Evolutionary conservation across 2,888 invertebrate genomes (phyloP), one percentile per base, ranked within the genome.

Genomic region (Chironomus riparius): DNA sequence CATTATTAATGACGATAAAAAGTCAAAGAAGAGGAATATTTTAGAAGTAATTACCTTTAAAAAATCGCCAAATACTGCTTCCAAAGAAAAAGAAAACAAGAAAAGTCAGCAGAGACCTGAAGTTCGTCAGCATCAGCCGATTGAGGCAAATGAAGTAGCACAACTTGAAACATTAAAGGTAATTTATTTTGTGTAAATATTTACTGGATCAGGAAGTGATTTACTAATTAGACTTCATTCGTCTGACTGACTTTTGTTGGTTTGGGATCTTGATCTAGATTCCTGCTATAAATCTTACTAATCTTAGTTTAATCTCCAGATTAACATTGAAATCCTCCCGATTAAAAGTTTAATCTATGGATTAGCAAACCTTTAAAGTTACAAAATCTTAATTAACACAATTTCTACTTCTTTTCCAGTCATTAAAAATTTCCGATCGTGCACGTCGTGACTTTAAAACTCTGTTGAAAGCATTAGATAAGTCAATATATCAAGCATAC

Each of bases 401-500:
- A 12, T 6, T 50, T 65, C 5, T 22, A 21, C 10, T 22, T 50
- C 1, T 18, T 28, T 78, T 84, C 21, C 80, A 82, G 21, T 83
- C 83, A 77, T 77, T 84, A 0, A 81, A 81, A 72, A 80, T 84
- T 47, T 82, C 84, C 0, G 84, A 84, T 76, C 82, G 83, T 78
- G 83, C 82, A 1, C 83, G 83, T 70, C 80, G 81, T 13, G 83
- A 83, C 75, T 79, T 84, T 0, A 83, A 83, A 73, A 80, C 77
- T 15, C 83, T 84, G 47, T 82, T 84, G 2, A 83, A 84, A 76
- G 80, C 81, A 1, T 77, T 84, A 72, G 84, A 84, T 68, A 80
- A 78, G 68, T 79, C 80, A 1, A 84, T 84, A 77, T 81, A 82
- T 82, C 78, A 81, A 81, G 47, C 70, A 13, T 61, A 61, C 50